Evolutionary conservation across 2,113 vertebrate genomes (phyloP).

Genomic region (Poecilia latipinna): DNA sequence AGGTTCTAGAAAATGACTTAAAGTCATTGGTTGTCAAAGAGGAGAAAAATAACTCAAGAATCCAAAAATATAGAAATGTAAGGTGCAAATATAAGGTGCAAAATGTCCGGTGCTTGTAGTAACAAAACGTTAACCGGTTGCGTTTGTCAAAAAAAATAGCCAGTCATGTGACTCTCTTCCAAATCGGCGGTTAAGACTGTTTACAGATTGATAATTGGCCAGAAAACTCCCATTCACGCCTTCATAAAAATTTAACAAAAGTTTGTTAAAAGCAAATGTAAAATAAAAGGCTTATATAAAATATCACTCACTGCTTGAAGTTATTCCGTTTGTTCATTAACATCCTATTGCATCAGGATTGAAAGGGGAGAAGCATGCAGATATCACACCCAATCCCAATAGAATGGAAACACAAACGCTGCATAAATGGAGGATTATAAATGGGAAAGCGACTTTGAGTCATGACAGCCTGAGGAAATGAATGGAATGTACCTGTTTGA

Average conservation of each 20-base stretch:
- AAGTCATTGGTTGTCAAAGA: neutral
- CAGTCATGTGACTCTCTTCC: no score
- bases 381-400: neutral
- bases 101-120: no score
- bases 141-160: no score
- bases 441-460: neutral
- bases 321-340: neutral
- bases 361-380: neutral
- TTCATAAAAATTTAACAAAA: no score
- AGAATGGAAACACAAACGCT: neutral
- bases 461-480: neutral
- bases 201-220: no score
- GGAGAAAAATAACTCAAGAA: neutral
- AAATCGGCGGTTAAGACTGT: no score
- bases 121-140: no score
- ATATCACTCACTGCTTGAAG: neutral
- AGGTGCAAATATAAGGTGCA: no score
- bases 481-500: conserved; percentile 76
- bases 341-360: neutral
- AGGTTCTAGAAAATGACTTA: neutral
- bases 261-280: neutral
- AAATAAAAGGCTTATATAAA: neutral
- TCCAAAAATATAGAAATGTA: no score
- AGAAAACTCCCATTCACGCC: no score
- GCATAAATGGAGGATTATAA: neutral